Base-by-base conservation (phyloP, 1,140 invertebrate species). In the Carposina sasakii region DNA sequence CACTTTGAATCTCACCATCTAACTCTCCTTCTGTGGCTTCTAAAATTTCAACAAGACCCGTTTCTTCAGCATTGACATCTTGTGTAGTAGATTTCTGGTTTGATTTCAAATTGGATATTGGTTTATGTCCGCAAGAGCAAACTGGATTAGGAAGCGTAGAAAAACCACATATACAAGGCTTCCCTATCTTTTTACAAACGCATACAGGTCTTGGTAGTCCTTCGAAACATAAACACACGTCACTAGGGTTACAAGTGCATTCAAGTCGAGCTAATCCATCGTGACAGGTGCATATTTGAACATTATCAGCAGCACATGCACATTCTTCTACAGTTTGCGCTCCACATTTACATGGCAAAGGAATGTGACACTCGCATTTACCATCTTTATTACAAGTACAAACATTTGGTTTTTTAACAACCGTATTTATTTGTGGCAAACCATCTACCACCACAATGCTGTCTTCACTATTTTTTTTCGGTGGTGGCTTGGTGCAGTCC, bases 371-470 rank as follows among this genome's bases (percentile, higher is more conserved):
- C 19, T 59, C 53, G 47, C 81, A 84, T 48, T 64, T 49, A 12
- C 74, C 72, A 50, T 75, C 71, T 19, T 55, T 45, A n/a, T 55
- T 42, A 56, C 81, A 84, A 8, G 58, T 64, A 49, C 77, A 84
- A 34, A 39, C 10, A 8, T 40, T 47, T n/a, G 44, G 33, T n/a
- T 37, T 39, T 56, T 69, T 57, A 33, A 34, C 40, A 28, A 44
- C 52, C 33, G 50, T 46, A 59, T 85, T 85, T 21, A 83, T 58
- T 57, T 71, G 51, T 16, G 81, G 82, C 41, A 85, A 44, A 15
- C 77, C 81, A 59, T 83, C 55, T 17, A 65, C 60, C 40, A 73
- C 49, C 17, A 83, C 61, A 28, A 84, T 17, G 44, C 70, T 84
- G 24, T 49, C 62, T 54, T 68, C 63, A 34, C 71, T 74, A 33